Base-by-base conservation (phyloP, 2,888 invertebrate species). In the Machimus rusticus region DNA sequence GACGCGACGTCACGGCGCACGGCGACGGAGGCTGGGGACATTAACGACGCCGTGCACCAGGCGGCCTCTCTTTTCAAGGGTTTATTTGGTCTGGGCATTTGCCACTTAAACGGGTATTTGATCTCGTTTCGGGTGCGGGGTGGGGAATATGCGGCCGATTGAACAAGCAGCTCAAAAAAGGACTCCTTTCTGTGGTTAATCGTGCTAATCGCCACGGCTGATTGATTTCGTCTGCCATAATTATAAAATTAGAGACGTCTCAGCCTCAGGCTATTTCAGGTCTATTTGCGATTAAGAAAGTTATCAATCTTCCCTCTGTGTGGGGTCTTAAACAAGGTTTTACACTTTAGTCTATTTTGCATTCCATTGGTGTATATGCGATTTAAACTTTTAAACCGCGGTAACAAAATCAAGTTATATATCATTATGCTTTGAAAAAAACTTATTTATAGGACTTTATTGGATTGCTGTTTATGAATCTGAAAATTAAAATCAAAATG, bases 201-300 rank as follows among this genome's bases (percentile, higher is more conserved):
- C 86, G 76, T 77, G 77, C 76, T 86, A 86, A 86, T 86, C 86
- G 77, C n/a, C 51, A 46, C 55, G 86, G 37, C 74, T 86, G 86
- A 77, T 86, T 86, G 86, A 86, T 77, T 76, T 34, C 77, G 86
- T 31, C 76, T 86, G 77, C n/a, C 34, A 16, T 23, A 76, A 66
- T 66, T 37, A 39, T 82, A 66, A 66, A 39, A 84, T 84, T 84
- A 84, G 66, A 66, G 34, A 84, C 19, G 23, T 37, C 19, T 23
- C 16, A 37, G 66, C 8, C 28, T 23, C 16, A 37, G 66, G 19
- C 28, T 23, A 66, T 66, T 23, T 28, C 14, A 23, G 23, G 14
- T 12, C 23, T 14, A 66, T 8, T 66, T 9, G 66, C 12, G 28
- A 66, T 66, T 66, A 23, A 28, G 28, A 8, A 28, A 19, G 12